Conservation (phyloP, 2,113 vertebrate species). For the Osmerus mordax region DNA sequence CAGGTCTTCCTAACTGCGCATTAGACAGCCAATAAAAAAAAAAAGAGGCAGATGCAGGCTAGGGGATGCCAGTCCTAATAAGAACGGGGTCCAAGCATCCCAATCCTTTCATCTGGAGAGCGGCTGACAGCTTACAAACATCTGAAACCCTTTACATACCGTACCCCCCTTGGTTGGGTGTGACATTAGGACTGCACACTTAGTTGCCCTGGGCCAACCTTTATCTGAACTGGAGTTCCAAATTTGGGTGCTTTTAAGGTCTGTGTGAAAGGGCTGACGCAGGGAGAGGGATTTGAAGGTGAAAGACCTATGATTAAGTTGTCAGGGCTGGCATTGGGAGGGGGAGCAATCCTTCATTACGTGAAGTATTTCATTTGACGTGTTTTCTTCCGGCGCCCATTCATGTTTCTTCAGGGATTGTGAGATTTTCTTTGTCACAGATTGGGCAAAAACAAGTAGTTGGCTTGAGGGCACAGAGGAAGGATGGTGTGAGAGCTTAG, state of each 20-base stretch:
- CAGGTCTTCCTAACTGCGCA: background rate
- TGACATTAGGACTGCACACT: slow-evolving; percentile 7
- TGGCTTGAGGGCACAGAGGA: background rate
- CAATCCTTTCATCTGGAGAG: background rate
- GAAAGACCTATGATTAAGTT: slow-evolving; percentile 1
- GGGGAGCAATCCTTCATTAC: background rate
- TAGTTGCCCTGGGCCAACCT: slow-evolving; percentile 23
- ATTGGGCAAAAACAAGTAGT: background rate
- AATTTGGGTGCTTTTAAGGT: background rate
- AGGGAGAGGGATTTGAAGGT: background rate
- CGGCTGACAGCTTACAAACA: slow-evolving; percentile 35
- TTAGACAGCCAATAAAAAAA: background rate
- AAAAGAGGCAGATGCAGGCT: background rate
- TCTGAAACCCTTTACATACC: slow-evolving; percentile 48
- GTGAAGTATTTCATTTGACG: background rate
- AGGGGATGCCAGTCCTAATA: slow-evolving; percentile 1
- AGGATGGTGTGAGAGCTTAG: slow-evolving; percentile 29
- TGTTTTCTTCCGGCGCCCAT: background rate
- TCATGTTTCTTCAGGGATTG: background rate
- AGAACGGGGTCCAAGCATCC: slow-evolving; percentile 27
- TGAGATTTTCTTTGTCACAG: background rate
- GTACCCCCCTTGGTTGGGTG: slow-evolving; percentile 16
- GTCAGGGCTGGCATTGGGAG: background rate
- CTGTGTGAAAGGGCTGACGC: slow-evolving; percentile 2
- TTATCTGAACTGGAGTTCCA: background rate